Conservation (phyloP, 2,888 invertebrate species). For the Drosophila subsilvestris region DNA sequence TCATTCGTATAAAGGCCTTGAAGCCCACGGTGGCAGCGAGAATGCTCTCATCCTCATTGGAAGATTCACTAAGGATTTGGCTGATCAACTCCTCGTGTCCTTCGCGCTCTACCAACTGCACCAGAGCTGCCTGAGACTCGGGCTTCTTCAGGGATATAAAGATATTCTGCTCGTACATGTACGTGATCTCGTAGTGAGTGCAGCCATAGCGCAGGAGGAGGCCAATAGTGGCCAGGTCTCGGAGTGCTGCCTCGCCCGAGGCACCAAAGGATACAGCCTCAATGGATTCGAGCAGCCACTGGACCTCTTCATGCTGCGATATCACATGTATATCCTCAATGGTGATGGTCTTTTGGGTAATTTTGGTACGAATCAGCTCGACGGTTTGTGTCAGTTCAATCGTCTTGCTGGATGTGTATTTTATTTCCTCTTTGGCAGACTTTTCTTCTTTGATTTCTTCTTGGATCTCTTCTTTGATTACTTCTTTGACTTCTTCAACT, state of each 20-base stretch:
- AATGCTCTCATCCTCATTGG: constrained; percentile 90
- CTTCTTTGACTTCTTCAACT: constrained; percentile 53
- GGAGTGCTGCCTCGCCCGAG: constrained; percentile 89
- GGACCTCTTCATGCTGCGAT: constrained; percentile 89
- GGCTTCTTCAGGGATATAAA: constrained; percentile 92
- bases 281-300: constrained; percentile 89
- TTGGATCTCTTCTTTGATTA: constrained; percentile 58
- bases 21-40: constrained; percentile 93
- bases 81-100: constrained; percentile 92
- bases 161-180: constrained; percentile 90
- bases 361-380: constrained; percentile 83
- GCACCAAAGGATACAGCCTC: constrained; percentile 92
- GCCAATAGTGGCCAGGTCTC: constrained; percentile 93
- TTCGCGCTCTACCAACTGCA: constrained; percentile 92
- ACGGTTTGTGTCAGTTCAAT: constrained; percentile 85
- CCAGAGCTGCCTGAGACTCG: constrained; percentile 93
- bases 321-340: constrained; percentile 86
- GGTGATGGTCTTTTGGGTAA: constrained; percentile 82
- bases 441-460: constrained; percentile 52
- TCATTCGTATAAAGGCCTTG: constrained; percentile 93
- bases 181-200: constrained; percentile 90
- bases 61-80: constrained; percentile 92
- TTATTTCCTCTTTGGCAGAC: constrained; percentile 41
- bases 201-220: constrained; percentile 91
- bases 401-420: constrained; percentile 70